Evolutionary conservation across 1,140 invertebrate species (phyloP).

Genomic region (Drosophila novamexicana): DNA sequence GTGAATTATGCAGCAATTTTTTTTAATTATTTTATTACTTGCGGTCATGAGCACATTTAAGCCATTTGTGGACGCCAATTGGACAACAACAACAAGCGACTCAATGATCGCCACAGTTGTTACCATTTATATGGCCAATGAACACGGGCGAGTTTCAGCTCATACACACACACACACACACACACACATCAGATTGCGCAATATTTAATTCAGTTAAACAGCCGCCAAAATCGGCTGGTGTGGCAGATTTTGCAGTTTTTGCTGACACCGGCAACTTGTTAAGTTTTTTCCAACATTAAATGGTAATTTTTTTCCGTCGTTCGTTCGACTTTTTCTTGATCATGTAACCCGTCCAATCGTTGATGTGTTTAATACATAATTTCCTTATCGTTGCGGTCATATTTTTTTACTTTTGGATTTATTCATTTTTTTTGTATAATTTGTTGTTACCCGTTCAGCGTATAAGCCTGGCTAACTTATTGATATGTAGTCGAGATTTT

Average conservation of each 20-base stretch:
- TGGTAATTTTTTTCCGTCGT: constrained; percentile 69
- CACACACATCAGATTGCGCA: constrained; percentile 55
- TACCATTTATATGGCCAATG: constrained; percentile 81
- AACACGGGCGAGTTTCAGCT: constrained; percentile 65
- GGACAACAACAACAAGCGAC: constrained; percentile 55
- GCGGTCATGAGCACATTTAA: constrained; percentile 82
- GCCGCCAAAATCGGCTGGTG: constrained; percentile 71
- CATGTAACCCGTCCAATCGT: constrained; percentile 64
- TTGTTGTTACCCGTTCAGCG: constrained; percentile 12
- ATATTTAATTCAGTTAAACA: constrained; percentile 81
- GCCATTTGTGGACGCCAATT: constrained; percentile 76
- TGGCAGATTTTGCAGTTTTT: constrained; percentile 61
- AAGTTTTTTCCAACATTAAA: constrained; percentile 67
- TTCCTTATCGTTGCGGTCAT: constrained; percentile 69
- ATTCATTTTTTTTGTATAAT: constrained; percentile 1
- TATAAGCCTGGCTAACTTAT: constrained; percentile 43
- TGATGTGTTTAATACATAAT: constrained; percentile 81
- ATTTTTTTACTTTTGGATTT: constrained; percentile 44
- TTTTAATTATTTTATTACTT: constrained; percentile 82
- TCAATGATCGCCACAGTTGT: constrained; percentile 62
- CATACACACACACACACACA: constrained; percentile 12
- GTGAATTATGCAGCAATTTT: constrained; percentile 77
- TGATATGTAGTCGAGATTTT: constrained; percentile 70
- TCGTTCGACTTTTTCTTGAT: constrained; percentile 30
- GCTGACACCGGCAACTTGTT: constrained; percentile 67